These are phyloP conservation scores for Tenrec ecaudatus DNA, from an alignment of 2,113 vertebrate genomes.

Conservation along the genomic window DNA sequence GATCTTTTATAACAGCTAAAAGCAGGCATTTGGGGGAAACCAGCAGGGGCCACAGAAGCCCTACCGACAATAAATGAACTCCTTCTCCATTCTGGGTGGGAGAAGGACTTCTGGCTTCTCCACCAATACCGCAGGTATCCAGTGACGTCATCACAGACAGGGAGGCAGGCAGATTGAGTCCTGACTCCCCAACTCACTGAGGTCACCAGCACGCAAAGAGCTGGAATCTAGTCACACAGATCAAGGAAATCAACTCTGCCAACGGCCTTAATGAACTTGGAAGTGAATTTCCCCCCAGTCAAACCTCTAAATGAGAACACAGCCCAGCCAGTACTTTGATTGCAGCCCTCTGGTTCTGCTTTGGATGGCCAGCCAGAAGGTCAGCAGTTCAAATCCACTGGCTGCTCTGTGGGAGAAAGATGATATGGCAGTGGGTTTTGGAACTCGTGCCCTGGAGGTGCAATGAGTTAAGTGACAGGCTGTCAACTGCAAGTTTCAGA, in stretches of 20 bases:
- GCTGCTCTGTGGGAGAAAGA: too few species aligned
- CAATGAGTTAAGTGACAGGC: too few species aligned
- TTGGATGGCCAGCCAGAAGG: background rate
- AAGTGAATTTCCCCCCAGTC: background rate
- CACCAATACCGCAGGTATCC: too few species aligned
- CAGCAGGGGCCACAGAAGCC: background rate
- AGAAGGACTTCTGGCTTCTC: background rate
- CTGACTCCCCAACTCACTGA: background rate
- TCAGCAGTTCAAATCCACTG: too few species aligned
- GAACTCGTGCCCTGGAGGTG: too few species aligned
- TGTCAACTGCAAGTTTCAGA: too few species aligned
- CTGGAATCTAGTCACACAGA: background rate
- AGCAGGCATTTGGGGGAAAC: background rate
- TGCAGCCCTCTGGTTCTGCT: background rate
- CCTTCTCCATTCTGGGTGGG: background rate
- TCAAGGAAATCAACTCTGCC: background rate
- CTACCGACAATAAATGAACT: background rate
- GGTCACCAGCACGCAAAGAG: background rate
- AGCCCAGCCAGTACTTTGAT: background rate
- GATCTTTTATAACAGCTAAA: background rate
- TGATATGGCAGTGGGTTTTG: too few species aligned
- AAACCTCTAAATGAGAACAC: background rate
- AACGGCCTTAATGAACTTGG: background rate
- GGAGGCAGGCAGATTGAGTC: background rate
- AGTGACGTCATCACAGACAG: background rate